Evolutionary conservation across 2,888 invertebrate genomes (phyloP), one percentile per base, ranked within the genome.

Genomic region (Fissipunctia ypsillon): DNA sequence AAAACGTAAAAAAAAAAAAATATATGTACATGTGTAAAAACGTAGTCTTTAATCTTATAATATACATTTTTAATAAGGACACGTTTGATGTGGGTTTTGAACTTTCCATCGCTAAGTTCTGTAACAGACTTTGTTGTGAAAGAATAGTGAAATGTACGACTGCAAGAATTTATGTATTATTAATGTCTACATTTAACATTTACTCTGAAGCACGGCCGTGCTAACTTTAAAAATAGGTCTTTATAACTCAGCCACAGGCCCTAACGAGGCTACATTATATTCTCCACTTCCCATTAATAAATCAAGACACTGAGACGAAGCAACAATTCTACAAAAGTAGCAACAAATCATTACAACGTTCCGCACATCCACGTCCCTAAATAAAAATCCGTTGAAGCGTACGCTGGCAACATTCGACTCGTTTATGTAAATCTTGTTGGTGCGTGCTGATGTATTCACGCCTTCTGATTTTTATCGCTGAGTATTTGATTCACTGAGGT

Each of bases 371-470:
- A 74, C 73, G 78, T 80, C 31, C 45, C 76, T 75, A 85, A 79
- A 84, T 81, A 80, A 76, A 84, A 88, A 87, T 81, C 76, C 73
- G 76, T 82, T 87, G 83, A 80, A 80, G 78, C 83, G 84, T 84
- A 86, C 76, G 74, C 74, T 82, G 72, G 83, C 80, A 80, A 86
- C 81, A 76, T 82, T 87, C 80, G 81, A 84, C 84, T 86, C 88
- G 85, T 84, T 88, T 88, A 89, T 89, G 88, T 91, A 91, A 91
- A 91, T 91, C 88, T 86, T 84, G 86, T 87, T 88, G 90, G 88
- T 90, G 91, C 89, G 90, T 89, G 88, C 85, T 88, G 89, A 90
- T 87, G 87, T 91, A 90, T 91, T 92, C 90, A 91, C 91, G 88
- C 88, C 88, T 88, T 77, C 90, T 90, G 91, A 91, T 91, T 92